phyloP scores from a whole-genome alignment of 2,888 invertebrate genomes.

The Ephialtes manifestator region DNA sequence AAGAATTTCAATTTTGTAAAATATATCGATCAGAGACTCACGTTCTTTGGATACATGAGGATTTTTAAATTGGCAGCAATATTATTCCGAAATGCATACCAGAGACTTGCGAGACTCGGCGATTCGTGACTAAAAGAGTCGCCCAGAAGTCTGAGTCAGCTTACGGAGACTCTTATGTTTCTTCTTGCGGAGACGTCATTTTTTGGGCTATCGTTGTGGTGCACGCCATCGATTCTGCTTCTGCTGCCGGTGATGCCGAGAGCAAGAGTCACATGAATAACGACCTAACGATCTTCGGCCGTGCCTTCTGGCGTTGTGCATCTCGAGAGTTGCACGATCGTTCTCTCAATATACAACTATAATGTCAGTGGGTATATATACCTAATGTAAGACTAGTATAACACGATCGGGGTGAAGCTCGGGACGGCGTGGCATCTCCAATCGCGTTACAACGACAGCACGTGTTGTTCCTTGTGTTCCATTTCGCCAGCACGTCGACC shows the following conservation, averaged over 20 bases:
- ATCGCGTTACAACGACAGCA: constrained; percentile 58
- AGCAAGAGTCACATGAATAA: constrained; percentile 64
- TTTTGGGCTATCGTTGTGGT: constrained; percentile 45
- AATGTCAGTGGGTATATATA: constrained; percentile 12
- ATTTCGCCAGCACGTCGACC: constrained; percentile 56
- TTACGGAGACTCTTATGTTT: constrained; percentile 37
- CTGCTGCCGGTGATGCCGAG: constrained; percentile 52
- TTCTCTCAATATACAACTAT: constrained; percentile 50
- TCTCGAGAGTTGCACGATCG: constrained; percentile 66
- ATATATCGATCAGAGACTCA: constrained; percentile 38
- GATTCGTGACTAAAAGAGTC: constrained; percentile 38
- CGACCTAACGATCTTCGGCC: constrained; percentile 55
- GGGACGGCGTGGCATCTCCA: constrained; percentile 48
- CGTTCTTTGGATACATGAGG: constrained; percentile 1
- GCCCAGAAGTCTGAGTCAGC: constrained; percentile 7
- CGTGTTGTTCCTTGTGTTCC: constrained; percentile 40
- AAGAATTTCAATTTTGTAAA: constrained; percentile 51
- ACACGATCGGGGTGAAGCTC: constrained; percentile 55
- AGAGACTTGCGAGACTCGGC: constrained; percentile 14
- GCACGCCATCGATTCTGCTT: constrained; percentile 47
- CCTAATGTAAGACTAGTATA: constrained; percentile 53
- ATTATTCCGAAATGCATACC: constrained; percentile 18
- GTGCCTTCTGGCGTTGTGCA: constrained; percentile 56
- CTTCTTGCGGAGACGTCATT: constrained; percentile 40
- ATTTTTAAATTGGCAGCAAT: constrained; percentile 5